A percentile compares a stretch with the other conserved stretches of the same genome.
phyloP scores from a whole-genome alignment of 2,113 vertebrate genomes.

The Centropus bengalensis region DNA sequence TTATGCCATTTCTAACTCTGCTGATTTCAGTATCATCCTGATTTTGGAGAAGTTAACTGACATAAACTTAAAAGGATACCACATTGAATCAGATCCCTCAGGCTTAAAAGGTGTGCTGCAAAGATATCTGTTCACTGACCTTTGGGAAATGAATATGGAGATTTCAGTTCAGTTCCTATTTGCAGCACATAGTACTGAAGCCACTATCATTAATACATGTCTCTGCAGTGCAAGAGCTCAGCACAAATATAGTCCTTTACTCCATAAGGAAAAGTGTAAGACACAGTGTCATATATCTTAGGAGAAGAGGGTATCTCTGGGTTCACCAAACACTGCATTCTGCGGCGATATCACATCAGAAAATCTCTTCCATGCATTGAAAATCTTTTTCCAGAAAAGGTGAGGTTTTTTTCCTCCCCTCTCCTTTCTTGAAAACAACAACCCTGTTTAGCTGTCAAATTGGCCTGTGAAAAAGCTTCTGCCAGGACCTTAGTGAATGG shows the following conservation, averaged over 20 bases:
- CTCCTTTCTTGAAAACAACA: not conserved
- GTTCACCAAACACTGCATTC: not conserved
- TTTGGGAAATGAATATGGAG: slow-evolving; percentile 41
- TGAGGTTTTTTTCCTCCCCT: not conserved
- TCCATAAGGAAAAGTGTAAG: not conserved
- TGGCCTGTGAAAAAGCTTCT: not conserved
- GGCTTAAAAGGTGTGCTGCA: slow-evolving; percentile 8
- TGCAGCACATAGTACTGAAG: not conserved
- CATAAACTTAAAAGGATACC: slow-evolving; percentile 3
- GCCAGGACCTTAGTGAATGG: not conserved
- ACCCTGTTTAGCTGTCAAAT: not conserved
- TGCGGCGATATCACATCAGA: not conserved
- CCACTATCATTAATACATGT: not conserved
- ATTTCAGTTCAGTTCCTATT: not conserved
- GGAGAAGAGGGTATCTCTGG: not conserved
- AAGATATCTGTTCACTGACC: not conserved
- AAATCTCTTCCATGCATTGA: not conserved
- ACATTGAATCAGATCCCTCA: not conserved
- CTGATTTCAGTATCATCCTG: not conserved
- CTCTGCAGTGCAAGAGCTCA: not conserved
- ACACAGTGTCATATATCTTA: not conserved
- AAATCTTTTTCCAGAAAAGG: not conserved
- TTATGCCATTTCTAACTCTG: not conserved
- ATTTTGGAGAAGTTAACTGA: slow-evolving; percentile 17
- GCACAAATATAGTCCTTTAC: not conserved